Base-by-base conservation (phyloP, 2,888 invertebrate genomes). In the Syritta pipiens region DNA sequence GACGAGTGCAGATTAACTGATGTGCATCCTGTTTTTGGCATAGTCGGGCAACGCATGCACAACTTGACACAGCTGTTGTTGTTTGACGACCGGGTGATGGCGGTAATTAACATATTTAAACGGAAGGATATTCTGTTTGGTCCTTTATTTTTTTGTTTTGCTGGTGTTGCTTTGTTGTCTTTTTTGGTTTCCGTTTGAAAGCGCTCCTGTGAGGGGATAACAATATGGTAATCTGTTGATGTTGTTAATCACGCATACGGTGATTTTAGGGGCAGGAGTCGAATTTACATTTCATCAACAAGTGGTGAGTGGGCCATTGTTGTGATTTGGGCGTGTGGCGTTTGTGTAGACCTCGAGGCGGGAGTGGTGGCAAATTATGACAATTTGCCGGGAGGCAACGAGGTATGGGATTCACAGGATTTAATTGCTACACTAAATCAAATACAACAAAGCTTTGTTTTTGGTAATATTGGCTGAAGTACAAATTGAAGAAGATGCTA, bases 91-190 rank as follows among this genome's bases (percentile, higher is more conserved):
- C 60, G 49, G 67, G 6, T 79, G 72, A 67, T 72, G 72, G 77
- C 40, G 60, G 72, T 79, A 72, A 79, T 79, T 79, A 79, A 79
- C 72, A 67, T 79, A 67, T 74, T 79, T 74, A 72, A 59, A 67
- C 42, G 60, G 55, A 51, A 22, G 42, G 17, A 35, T 44, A 53
- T 59, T 46, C 28, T 6, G 35, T n/a, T n/a, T n/a, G n/a, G n/a
- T 17, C 14, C 12, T 57, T 9, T 12, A 7, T 19, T 44, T 22
- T 22, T 44, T 59, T 46, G 40, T 17, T 42, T 9, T 35, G 22
- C 10, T 48, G 44, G 2, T 42, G 6, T 9, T 28, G 42, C 35
- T 55, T 59, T 71, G 63, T 44, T 42, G 71, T 12, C 35, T 14
- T n/a, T n/a, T n/a, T n/a, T n/a, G n/a, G n/a, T n/a, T n/a, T n/a